Percentiles rank a stretch among this genome's conserved stretches.
Conservation (phyloP, 2,113 vertebrate species). For the Nipponia nippon region DNA sequence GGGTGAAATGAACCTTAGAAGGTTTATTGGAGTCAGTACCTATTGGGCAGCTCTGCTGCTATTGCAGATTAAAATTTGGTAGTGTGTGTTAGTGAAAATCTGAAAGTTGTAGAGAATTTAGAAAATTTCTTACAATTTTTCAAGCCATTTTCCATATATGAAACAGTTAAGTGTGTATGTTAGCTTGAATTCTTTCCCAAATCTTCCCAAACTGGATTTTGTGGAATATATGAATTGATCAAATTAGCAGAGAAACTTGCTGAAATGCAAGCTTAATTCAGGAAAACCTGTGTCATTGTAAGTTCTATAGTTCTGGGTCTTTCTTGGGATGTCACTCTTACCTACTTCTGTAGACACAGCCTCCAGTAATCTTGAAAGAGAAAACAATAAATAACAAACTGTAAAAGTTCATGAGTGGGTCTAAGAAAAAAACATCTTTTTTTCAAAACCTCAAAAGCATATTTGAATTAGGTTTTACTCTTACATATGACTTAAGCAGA, state of each 20-base stretch:
- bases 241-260: background rate
- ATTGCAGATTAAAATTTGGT: background rate
- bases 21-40: background rate
- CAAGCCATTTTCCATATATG: background rate
- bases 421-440: background rate
- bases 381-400: background rate
- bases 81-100: background rate
- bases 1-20: background rate
- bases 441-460: background rate
- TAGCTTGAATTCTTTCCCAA: background rate
- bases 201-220: background rate
- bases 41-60: background rate
- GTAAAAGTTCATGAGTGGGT: background rate
- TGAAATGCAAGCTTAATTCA: background rate
- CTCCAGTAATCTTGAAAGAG: background rate
- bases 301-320: background rate
- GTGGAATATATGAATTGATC: fast-evolving
- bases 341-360: background rate
- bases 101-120: background rate
- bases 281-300: background rate
- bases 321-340: background rate
- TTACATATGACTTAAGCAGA: background rate
- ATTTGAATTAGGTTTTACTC: background rate
- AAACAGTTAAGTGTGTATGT: background rate
- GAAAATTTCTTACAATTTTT: background rate